Evolutionary conservation across 2,113 vertebrate genomes (phyloP), one percentile per base, ranked within the genome.

Genomic region (Ceuthmochares aereus): DNA sequence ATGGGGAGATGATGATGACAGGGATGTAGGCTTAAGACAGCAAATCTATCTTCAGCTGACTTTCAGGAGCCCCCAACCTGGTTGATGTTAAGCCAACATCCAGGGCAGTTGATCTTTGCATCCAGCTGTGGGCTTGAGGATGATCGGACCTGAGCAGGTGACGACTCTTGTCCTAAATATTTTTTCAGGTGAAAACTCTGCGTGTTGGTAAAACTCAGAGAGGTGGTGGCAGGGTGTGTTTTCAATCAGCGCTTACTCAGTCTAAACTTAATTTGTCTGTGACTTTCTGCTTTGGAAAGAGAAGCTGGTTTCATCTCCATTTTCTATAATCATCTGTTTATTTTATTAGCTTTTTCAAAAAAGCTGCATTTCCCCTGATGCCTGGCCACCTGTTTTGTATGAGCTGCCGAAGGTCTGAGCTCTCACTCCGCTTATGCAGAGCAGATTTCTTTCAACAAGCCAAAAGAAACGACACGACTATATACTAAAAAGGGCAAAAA

Each of bases 271-370:
- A 17, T 84, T 89, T 45, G 34, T 22, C 66, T 36, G 69, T 7
- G 26, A 79, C 45, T 95, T 88, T 80, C 55, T 81, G 66, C 10
- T 89, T 83, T 47, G 69, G 59, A 81, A 68, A 72, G 60, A 67
- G 60, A 84, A 78, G 54, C 36, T 2, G 2, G 26, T 83, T 96
- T 82, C 32, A 6, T 73, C 87, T 91, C 29, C 29, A 4, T 91
- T 95, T 94, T 88, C 59, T 84, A 0, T 87, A 89, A 94, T 90
- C 54, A 93, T 85, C 74, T 80, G 60, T 93, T 91, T 91, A 87
- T 93, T 96, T 95, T 94, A 91, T 95, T 90, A 90, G 55, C 63
- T 91, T 75, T 93, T 92, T 58, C 47, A n/a, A 34, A 91, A 89
- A 81, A 81, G 22, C 85, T 76, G 8, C 26, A 1, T 85, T 94